Conservation (phyloP, 2,113 vertebrate species). For the Phaetusa simplex region DNA sequence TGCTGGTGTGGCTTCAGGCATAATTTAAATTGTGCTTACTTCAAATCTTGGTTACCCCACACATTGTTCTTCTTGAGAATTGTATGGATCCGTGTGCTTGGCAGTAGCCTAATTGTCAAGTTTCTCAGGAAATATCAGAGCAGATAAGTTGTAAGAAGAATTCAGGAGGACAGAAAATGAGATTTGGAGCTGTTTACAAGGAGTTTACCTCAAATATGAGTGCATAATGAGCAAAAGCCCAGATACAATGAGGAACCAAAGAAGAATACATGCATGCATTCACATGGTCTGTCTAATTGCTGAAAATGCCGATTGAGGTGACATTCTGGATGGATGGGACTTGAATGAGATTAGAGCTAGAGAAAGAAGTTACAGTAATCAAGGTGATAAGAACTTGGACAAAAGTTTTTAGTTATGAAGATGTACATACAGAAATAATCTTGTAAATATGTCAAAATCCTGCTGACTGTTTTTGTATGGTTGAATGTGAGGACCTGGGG, state of each 20-base stretch:
- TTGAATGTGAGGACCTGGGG: not conserved
- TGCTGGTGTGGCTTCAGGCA: not conserved
- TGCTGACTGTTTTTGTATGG: not conserved
- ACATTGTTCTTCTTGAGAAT: not conserved
- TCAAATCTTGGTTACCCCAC: not conserved
- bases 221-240: not conserved
- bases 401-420: not conserved
- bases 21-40: not conserved
- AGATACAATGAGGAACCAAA: not conserved
- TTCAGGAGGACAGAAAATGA: not conserved
- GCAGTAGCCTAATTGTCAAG: not conserved
- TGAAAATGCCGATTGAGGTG: not conserved
- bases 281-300: not conserved
- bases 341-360: not conserved
- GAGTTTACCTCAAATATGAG: not conserved
- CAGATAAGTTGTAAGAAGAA: not conserved
- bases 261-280: not conserved
- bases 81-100: not conserved
- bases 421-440: not conserved
- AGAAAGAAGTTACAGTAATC: not conserved
- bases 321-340: not conserved
- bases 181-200: not conserved
- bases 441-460: not conserved
- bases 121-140: not conserved
- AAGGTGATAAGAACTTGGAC: not conserved